Percentiles rank a stretch among this genome's conserved stretches.
These are phyloP conservation scores for Neotragus pygmaeus DNA, from an alignment of 2,113 vertebrate species.

Conservation along the genomic window DNA sequence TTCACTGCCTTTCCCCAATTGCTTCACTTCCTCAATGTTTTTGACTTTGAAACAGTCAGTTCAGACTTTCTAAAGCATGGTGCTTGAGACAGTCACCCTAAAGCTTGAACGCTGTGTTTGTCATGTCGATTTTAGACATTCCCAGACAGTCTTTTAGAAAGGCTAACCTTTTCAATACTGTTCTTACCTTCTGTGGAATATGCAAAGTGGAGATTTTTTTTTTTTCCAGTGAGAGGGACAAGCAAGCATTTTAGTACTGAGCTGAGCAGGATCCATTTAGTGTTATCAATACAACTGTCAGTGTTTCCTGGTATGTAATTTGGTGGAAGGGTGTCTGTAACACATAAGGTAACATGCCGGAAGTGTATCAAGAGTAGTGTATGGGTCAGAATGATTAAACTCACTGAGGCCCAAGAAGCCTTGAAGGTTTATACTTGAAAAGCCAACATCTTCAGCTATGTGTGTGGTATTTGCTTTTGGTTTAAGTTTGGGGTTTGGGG, in stretches of 20 bases:
- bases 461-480: background rate
- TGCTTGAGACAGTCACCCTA: background rate
- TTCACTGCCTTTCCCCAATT: background rate
- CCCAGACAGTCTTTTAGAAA: background rate
- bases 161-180: accelerated
- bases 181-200: background rate
- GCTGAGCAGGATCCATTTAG: background rate
- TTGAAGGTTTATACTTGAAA: background rate
- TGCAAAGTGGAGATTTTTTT: background rate
- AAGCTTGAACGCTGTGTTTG: background rate
- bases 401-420: background rate
- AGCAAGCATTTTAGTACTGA: background rate
- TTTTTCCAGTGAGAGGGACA: background rate
- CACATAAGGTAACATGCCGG: background rate
- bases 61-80: background rate
- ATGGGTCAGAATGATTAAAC: background rate
- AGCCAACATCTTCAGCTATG: background rate
- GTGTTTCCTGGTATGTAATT: background rate
- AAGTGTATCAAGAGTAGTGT: background rate
- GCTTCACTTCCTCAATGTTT: background rate
- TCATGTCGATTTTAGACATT: background rate
- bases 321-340: background rate
- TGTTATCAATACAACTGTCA: background rate
- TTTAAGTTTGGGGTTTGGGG: background rate
- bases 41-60: background rate